Base-by-base conservation (phyloP, 2,113 vertebrate species). In the Tamias sibiricus region DNA sequence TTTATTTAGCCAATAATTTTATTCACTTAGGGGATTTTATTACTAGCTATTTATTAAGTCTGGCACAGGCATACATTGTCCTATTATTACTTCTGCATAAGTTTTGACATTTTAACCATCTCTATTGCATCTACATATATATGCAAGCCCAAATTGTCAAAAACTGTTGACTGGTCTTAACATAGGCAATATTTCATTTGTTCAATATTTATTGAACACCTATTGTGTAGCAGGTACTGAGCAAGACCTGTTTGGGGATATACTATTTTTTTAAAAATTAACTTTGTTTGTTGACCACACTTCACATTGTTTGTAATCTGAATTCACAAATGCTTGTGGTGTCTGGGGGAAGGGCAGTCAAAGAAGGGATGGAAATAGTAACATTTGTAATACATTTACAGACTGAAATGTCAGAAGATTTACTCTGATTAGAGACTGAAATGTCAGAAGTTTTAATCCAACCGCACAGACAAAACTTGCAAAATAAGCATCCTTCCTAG, bases 1-100 rank as follows among this genome's bases (percentile, higher is more conserved):
- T 83, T 91, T 96, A 92, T 79, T 85, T 91, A 83, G 75, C 8
- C 13, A 47, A 95, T 86, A 28, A 49, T 93, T 76, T 66, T 85
- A 49, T 47, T 94, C 42, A 88, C 66, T 75, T 64, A 62, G 13
- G 47, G 19, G 12, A 44, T 42, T 91, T 92, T 77, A 40, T 47
- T 71, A 62, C 49, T 72, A 96, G 44, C 17, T 24, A 90, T 47
- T 80, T 64, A 68, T 79, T 64, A 89, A 96, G 30, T 82, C 62
- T 92, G 59, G 20, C 87, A 72, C 75, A 66, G 69, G 8, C 4
- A 57, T 12, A 35, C 4, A 10, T n/a, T 79, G 0, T 66, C n/a
- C 2, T 49, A 5, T 28, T 19, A 76, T 83, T 62, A 75, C 17
- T 90, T 89, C 94, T 74, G 30, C 12, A 44, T 24, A 72, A 76